phyloP scores from a whole-genome alignment of 2,113 vertebrate genomes.

The Antidorcas marsupialis region DNA sequence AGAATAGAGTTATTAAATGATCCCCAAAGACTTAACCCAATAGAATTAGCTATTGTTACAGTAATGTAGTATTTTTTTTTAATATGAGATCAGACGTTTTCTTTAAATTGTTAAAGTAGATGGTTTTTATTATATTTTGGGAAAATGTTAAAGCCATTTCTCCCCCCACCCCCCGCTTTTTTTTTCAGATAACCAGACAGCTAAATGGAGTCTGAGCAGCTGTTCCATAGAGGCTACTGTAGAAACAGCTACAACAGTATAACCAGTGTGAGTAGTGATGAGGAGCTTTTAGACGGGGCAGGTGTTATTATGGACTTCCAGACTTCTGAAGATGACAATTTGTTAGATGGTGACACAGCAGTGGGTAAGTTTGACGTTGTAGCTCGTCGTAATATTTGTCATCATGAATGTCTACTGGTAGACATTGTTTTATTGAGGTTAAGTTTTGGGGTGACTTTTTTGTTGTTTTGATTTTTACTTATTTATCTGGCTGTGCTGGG shows the following conservation, averaged over 20 bases:
- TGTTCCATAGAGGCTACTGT: conserved; percentile 96
- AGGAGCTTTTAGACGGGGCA: conserved; percentile 97
- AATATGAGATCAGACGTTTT: background rate
- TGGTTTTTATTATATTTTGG: conserved; percentile 13
- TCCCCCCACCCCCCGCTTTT: rapidly evolving
- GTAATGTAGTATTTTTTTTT: background rate
- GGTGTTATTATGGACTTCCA: conserved; percentile 98
- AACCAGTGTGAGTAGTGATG: conserved; percentile 97
- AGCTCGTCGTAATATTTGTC: background rate
- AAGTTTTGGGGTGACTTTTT: background rate
- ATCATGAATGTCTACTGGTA: background rate
- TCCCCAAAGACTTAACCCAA: background rate
- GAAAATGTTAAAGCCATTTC: conserved; percentile 36
- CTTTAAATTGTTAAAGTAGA: background rate
- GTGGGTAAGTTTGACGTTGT: conserved; percentile 84
- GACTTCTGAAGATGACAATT: conserved; percentile 98
- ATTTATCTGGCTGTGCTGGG: background rate
- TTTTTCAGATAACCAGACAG: conserved; percentile 83
- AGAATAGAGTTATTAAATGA: conserved; percentile 21
- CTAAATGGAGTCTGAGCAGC: conserved; percentile 99
- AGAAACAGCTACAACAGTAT: conserved; percentile 99
- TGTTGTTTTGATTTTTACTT: background rate
- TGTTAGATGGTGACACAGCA: conserved; percentile 94
- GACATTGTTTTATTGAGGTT: background rate
- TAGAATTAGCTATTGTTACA: background rate